Evolutionary conservation across 2,113 vertebrate genomes (phyloP), one percentile per base, ranked within the genome.

Genomic region (Mystacornis crossleyi): DNA sequence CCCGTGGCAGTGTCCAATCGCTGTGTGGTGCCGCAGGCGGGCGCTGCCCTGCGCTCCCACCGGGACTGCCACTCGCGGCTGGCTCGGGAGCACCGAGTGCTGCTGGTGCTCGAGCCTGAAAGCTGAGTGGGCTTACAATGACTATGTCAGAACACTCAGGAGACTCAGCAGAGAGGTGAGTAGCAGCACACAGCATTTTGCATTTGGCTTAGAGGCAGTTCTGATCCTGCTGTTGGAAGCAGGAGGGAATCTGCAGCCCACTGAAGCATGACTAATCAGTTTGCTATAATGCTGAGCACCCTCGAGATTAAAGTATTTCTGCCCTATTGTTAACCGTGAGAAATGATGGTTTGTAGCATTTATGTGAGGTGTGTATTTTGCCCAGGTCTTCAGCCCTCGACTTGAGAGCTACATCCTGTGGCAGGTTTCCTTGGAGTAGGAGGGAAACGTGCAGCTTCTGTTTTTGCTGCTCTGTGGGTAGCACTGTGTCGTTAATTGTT

Each of bases 211-310:
- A n/a, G 64, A 61, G 80, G 82, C 40, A 12, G 58, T 29, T 34
- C 58, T 29, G 42, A 25, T 73, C 21, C 38, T 43, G 77, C 60
- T 71, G n/a, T 16, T 55, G 72, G 62, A 48, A 88, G 75, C 85
- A 28, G 66, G 88, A 74, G 87, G 61, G 77, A 62, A 78, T 67
- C 79, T 47, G 90, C 92, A 93, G 73, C 90, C 93, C 89, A 7
- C 82, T n/a, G 86, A 61, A 36, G 92, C 95, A 69, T 97, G 96
- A 97, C 96, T 97, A 96, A 97, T 97, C 96, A 97, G 31, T 94
- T 96, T 75, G 92, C 58, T 73, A 6, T 86, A 80, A 82, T n/a
- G 66, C 90, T 86, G 29, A 26, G 67, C 51, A 3, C 70, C 74
- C 55, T 80, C 50, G 18, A 16, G 42, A n/a, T 81, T 29, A 8